These are phyloP conservation scores for Chymomyza fuscimana DNA, from an alignment of 2,888 invertebrate species.

Conservation along the genomic window DNA sequence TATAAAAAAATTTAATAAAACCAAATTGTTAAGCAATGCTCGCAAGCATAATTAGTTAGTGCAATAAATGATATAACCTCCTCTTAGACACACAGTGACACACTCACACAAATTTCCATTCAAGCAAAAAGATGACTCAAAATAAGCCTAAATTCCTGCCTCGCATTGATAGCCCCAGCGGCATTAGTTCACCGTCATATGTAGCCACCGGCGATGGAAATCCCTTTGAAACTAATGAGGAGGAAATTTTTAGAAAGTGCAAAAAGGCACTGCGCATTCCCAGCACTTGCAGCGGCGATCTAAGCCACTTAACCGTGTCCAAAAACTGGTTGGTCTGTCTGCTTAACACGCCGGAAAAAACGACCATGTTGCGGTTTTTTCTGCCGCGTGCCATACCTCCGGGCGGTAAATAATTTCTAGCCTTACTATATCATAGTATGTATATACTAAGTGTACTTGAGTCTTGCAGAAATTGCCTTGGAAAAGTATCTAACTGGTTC, in stretches of 20 bases:
- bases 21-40: neutral
- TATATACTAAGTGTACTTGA: neutral
- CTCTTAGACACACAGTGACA: neutral
- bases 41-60: neutral
- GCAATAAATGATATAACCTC: neutral
- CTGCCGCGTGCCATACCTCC: constrained; percentile 88
- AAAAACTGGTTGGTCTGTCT: constrained; percentile 91
- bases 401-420: constrained; percentile 83
- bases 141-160: constrained; percentile 67
- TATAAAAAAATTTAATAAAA: neutral
- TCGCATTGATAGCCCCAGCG: constrained; percentile 34
- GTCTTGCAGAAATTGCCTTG: constrained; percentile 69
- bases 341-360: constrained; percentile 86
- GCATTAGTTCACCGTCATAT: constrained; percentile 14
- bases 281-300: constrained; percentile 81
- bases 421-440: neutral
- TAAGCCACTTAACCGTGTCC: constrained; percentile 89
- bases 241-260: constrained; percentile 91
- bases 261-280: constrained; percentile 90
- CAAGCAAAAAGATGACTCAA: constrained; percentile 42
- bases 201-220: constrained; percentile 45
- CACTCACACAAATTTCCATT: neutral
- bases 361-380: constrained; percentile 88
- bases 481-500: constrained; percentile 76
- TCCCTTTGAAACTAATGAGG: constrained; percentile 80